Conservation (phyloP, 2,888 invertebrate genomes). For the Trissolcus japonicus region DNA sequence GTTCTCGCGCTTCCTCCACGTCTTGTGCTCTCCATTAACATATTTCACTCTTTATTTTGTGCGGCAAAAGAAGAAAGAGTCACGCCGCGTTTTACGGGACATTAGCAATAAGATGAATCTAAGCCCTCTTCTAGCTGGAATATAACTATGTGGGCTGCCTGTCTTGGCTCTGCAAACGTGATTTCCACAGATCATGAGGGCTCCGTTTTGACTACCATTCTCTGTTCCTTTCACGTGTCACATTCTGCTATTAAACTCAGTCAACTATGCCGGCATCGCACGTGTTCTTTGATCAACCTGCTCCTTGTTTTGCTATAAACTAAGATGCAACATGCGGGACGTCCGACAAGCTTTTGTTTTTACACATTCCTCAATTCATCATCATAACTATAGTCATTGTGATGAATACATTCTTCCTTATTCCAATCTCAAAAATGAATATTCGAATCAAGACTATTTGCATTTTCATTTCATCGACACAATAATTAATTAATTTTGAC, state of each 20-base stretch:
- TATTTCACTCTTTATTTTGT: slow-evolving; percentile 71
- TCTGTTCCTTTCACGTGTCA: slow-evolving; percentile 27
- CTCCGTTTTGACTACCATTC: slow-evolving; percentile 30
- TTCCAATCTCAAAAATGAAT: too few species aligned
- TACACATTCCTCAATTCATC: too few species aligned
- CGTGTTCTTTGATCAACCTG: too few species aligned
- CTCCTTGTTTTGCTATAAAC: too few species aligned
- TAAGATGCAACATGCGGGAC: too few species aligned
- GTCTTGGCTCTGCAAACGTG: slow-evolving; percentile 22
- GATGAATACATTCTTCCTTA: too few species aligned
- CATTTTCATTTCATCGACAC: too few species aligned
- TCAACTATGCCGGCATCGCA: slow-evolving; percentile 2
- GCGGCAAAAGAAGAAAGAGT: slow-evolving; percentile 57
- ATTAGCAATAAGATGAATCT: slow-evolving; percentile 66
- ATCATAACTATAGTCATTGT: too few species aligned
- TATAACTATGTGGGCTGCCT: slow-evolving; percentile 46
- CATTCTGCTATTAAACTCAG: slow-evolving; percentile 30
- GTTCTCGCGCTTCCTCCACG: slow-evolving; percentile 43
- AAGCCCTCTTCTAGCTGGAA: slow-evolving; percentile 38
- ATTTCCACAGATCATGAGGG: slow-evolving; percentile 29
- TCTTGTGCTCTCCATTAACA: slow-evolving; percentile 67
- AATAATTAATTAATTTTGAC: too few species aligned
- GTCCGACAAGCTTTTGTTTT: too few species aligned
- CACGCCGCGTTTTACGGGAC: slow-evolving; percentile 66
- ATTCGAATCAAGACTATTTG: too few species aligned